Conservation (phyloP, 2,797 vertebrate genomes). For the Salmo trutta region DNA sequence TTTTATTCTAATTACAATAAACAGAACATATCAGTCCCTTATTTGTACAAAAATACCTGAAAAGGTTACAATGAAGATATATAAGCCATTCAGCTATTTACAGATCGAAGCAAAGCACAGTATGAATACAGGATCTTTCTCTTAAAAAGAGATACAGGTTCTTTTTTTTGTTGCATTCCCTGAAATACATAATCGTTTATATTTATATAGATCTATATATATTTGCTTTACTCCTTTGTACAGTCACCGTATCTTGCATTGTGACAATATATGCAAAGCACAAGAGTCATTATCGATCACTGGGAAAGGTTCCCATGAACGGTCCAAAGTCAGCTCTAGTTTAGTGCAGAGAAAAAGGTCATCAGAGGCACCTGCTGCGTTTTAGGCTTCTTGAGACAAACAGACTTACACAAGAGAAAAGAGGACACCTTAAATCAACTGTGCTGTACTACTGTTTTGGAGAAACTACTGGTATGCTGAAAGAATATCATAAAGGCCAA, state of each 20-base stretch:
- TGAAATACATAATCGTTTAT: conserved; percentile 78
- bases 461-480: conserved; percentile 23
- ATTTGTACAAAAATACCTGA: conserved; percentile 99
- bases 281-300: conserved; percentile 66
- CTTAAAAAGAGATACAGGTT: conserved; percentile 72
- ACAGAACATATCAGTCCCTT: conserved; percentile 97
- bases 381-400: conserved; percentile 70
- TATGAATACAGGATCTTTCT: conserved; percentile 83
- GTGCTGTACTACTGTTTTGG: conserved; percentile 30
- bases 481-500: conserved; percentile 29
- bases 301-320: conserved; percentile 60
- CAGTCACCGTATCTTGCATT: conserved; percentile 78
- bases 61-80: conserved; percentile 93
- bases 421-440: conserved; percentile 26
- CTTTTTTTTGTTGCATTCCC: conserved; percentile 86
- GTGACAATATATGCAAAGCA: conserved; percentile 77
- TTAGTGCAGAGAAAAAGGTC: conserved; percentile 76
- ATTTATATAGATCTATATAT: conserved; percentile 36
- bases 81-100: conserved; percentile 91
- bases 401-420: conserved; percentile 19
- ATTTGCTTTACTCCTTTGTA: conserved; percentile 69
- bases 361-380: conserved; percentile 78
- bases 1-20: conserved; percentile 99
- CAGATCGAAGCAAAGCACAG: conserved; percentile 90
- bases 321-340: conserved; percentile 71